phyloP scores from a whole-genome alignment of 2,888 invertebrate genomes.

The Metallyticus violacea region DNA sequence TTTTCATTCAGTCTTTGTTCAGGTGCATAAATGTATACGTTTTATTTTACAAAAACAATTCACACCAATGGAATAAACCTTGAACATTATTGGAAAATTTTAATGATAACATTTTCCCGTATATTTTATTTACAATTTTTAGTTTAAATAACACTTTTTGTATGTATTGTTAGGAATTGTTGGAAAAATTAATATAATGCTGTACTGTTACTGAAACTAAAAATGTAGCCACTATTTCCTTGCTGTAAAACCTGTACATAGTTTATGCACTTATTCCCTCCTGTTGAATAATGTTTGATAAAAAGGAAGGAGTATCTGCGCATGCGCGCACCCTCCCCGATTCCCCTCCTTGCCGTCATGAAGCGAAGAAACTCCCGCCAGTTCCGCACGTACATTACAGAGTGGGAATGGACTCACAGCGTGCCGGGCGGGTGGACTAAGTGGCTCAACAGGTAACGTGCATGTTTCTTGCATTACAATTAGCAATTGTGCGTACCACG shows the following conservation, averaged over 20 bases:
- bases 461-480: not conserved
- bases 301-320: not conserved
- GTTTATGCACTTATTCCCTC: not conserved
- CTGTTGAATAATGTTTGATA: not conserved
- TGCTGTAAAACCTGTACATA: not conserved
- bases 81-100: too few relatives aligned
- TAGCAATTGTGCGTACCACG: not conserved
- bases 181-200: too few relatives aligned
- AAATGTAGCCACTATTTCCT: not conserved
- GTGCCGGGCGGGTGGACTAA: not conserved
- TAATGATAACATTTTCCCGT: too few relatives aligned
- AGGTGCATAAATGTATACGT: too few relatives aligned
- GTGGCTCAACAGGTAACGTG: not conserved
- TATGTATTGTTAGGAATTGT: too few relatives aligned
- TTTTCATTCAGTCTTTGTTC: too few relatives aligned
- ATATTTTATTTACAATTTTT: too few relatives aligned
- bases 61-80: too few relatives aligned
- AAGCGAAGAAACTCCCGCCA: not conserved
- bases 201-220: too few relatives aligned
- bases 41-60: too few relatives aligned
- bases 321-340: not conserved
- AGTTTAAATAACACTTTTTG: too few relatives aligned
- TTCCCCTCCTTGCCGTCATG: not conserved
- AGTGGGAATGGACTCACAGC: not conserved
- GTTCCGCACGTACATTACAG: not conserved